phyloP scores from a whole-genome alignment of 2,113 vertebrate genomes.

The Petrocephalus zakoni region DNA sequence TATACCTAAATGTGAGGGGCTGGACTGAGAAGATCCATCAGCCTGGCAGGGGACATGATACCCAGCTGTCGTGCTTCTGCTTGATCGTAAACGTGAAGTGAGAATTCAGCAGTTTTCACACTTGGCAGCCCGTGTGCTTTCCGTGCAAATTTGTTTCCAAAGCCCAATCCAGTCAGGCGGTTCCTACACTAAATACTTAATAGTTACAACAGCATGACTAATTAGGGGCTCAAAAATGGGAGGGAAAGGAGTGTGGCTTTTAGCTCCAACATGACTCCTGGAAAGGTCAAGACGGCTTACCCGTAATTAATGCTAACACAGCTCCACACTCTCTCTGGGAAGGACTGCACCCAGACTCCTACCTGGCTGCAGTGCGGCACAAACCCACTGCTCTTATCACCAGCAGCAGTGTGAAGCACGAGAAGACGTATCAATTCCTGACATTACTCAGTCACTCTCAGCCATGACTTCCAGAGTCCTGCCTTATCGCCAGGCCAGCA shows the following conservation, averaged over 20 bases:
- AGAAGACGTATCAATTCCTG: slow-evolving; percentile 21
- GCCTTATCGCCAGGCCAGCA: slow-evolving; percentile 24
- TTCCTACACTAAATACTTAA: not conserved
- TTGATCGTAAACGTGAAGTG: not conserved
- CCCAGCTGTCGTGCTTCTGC: not conserved
- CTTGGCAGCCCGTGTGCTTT: not conserved
- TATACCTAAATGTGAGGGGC: not conserved
- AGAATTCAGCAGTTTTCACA: not conserved
- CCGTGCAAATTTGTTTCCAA: not conserved
- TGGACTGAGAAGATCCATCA: not conserved
- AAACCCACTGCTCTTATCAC: slow-evolving; percentile 26
- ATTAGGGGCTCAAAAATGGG: not conserved
- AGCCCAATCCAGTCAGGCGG: not conserved
- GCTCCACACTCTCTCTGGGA: not conserved
- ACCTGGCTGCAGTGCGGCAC: slow-evolving; percentile 34
- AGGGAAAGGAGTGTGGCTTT: not conserved
- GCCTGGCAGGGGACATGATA: no score
- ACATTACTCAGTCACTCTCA: slow-evolving; percentile 44
- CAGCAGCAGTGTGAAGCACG: not conserved
- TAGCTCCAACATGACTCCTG: not conserved
- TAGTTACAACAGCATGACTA: not conserved
- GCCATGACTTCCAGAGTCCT: slow-evolving; percentile 36
- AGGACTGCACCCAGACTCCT: not conserved
- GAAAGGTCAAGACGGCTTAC: not conserved
- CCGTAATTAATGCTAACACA: not conserved